Conservation (phyloP, 2,888 invertebrate genomes). For the Corythucha ciliata region DNA sequence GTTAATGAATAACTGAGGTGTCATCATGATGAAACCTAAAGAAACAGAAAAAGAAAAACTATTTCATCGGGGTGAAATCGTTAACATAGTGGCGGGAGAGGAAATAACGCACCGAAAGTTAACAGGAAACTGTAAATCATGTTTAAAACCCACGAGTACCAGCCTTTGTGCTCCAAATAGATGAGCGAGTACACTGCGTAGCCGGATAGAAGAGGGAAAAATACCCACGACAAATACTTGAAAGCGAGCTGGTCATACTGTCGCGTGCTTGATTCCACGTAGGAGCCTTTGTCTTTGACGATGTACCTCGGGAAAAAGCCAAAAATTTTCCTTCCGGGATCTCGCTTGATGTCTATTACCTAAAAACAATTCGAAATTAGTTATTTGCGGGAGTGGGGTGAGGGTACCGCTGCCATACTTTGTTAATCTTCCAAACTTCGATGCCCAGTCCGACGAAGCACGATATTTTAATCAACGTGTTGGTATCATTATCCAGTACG, state of each 20-base stretch:
- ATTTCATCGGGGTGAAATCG: background rate
- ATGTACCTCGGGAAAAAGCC: constrained; percentile 70
- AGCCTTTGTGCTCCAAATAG: constrained; percentile 95
- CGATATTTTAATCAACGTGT: constrained; percentile 87
- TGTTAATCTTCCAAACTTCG: constrained; percentile 98
- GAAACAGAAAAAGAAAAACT: constrained; percentile 20
- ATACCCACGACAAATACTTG: constrained; percentile 88
- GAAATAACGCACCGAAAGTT: constrained; percentile 59
- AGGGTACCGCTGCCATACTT: no score
- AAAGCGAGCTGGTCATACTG: constrained; percentile 93
- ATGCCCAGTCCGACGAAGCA: constrained; percentile 91
- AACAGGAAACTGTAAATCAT: constrained; percentile 96
- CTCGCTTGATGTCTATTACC: constrained; percentile 72
- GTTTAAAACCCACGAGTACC: constrained; percentile 95
- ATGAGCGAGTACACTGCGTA: constrained; percentile 91
- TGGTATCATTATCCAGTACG: constrained; percentile 97
- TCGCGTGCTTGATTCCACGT: constrained; percentile 86
- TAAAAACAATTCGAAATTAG: constrained; percentile 31
- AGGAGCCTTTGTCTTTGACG: constrained; percentile 92
- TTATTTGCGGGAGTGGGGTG: background rate
- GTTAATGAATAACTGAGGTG: constrained; percentile 99
- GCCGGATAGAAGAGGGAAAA: constrained; percentile 87
- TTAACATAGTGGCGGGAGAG: background rate
- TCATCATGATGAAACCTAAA: constrained; percentile 98
- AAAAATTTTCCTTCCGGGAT: constrained; percentile 61